These are phyloP conservation scores for Oscheius sp. DNA, from an alignment of 2,888 invertebrate species.

Conservation along the genomic window DNA sequence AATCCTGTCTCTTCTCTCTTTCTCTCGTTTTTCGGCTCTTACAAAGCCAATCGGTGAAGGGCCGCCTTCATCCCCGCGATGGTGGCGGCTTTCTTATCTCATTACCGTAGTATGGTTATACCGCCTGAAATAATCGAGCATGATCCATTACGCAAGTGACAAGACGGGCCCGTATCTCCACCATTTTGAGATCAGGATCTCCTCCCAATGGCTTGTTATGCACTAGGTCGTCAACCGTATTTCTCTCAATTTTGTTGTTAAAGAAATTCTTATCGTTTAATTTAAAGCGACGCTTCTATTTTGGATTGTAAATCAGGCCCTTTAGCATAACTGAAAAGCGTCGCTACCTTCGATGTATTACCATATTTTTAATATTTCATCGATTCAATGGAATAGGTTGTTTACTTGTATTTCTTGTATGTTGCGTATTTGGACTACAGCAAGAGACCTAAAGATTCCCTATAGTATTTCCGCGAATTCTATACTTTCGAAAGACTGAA, in stretches of 20 bases:
- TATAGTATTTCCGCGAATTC: too few species aligned
- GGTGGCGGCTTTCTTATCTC: slow-evolving; percentile 26
- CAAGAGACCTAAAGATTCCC: too few species aligned
- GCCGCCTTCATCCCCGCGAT: slow-evolving; percentile 30
- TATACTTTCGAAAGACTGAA: too few species aligned
- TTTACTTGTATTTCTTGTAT: too few species aligned
- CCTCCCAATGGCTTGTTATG: slow-evolving; percentile 8
- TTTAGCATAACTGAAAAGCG: too few species aligned
- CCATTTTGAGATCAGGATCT: slow-evolving; percentile 2
- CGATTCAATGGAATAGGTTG: too few species aligned
- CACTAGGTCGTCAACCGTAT: not conserved
- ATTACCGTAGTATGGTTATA: slow-evolving; percentile 23
- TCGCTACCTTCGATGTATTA: too few species aligned
- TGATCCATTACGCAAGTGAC: slow-evolving; percentile 26
- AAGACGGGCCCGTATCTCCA: not conserved
- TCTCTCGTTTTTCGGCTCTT: slow-evolving; percentile 25
- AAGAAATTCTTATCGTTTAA: too few species aligned
- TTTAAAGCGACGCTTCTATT: too few species aligned
- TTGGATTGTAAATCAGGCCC: too few species aligned
- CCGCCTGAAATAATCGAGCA: slow-evolving; percentile 8
- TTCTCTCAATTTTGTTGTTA: not conserved
- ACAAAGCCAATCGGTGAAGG: slow-evolving; percentile 16
- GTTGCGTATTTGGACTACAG: too few species aligned
- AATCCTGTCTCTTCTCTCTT: not conserved
- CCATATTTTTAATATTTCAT: too few species aligned